phyloP scores from a whole-genome alignment of 2,797 vertebrate species.

The Eupleurogrammus muticus region DNA sequence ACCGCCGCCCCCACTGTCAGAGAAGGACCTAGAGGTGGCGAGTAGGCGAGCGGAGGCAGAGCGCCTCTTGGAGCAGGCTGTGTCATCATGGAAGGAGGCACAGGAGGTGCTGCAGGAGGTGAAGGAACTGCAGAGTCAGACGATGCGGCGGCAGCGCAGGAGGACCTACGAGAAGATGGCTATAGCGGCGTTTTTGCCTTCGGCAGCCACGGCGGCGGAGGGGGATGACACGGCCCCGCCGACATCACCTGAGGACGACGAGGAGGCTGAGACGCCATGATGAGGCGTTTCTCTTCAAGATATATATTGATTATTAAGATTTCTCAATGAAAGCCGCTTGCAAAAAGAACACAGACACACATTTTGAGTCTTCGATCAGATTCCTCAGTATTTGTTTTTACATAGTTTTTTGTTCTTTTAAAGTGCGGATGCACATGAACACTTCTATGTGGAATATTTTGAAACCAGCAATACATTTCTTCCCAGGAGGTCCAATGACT shows the following conservation, averaged over 20 bases:
- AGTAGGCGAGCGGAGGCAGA: constrained; percentile 88
- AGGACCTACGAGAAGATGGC: constrained; percentile 70
- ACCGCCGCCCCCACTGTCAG: constrained; percentile 51
- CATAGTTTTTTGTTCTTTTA: too few relatives aligned
- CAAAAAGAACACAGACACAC: background rate
- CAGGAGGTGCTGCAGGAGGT: constrained; percentile 94
- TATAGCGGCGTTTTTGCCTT: constrained; percentile 35
- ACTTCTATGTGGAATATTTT: constrained; percentile 33
- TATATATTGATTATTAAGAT: constrained; percentile 1
- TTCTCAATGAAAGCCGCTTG: constrained; percentile 1
- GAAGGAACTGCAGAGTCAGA: constrained; percentile 92
- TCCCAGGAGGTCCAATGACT: constrained; percentile 41
- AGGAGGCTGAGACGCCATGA: constrained; percentile 84
- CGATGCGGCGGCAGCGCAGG: constrained; percentile 84
- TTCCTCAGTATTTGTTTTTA: constrained; percentile 26
- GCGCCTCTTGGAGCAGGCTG: constrained; percentile 91
- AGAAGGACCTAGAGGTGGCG: constrained; percentile 79
- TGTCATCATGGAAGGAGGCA: constrained; percentile 94
- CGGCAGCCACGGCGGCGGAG: constrained; percentile 20
- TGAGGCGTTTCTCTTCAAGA: background rate
- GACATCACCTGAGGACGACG: constrained; percentile 59
- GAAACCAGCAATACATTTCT: constrained; percentile 48
- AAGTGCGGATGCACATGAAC: constrained; percentile 7
- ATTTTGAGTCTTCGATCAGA: constrained; percentile 20
- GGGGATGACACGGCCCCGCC: constrained; percentile 70